Percentiles rank a stretch among this genome's conserved stretches.
phyloP scores from a whole-genome alignment of 2,888 invertebrate species.

The Epinotia brunnichana region DNA sequence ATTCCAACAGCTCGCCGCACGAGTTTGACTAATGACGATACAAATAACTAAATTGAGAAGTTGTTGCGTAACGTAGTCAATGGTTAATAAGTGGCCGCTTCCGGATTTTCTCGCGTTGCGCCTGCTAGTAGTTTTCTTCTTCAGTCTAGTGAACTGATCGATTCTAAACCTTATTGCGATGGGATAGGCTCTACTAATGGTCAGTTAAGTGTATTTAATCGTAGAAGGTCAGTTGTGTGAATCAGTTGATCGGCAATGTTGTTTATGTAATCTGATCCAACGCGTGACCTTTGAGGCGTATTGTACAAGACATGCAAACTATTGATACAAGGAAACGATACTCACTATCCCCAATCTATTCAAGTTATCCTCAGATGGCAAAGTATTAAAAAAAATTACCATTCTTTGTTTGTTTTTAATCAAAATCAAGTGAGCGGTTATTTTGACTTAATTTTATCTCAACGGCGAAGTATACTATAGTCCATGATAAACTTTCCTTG shows the following conservation, averaged over 20 bases:
- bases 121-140: slow-evolving; percentile 23
- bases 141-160: neutral
- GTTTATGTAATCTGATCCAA: slow-evolving; percentile 21
- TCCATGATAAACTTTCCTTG: no score
- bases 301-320: slow-evolving; percentile 1
- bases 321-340: neutral
- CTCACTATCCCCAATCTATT: neutral
- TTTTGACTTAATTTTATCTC: no score
- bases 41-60: slow-evolving; percentile 42
- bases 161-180: neutral
- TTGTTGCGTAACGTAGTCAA: slow-evolving; percentile 37
- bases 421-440: no score
- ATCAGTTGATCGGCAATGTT: slow-evolving; percentile 5
- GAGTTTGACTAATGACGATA: slow-evolving; percentile 37
- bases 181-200: neutral
- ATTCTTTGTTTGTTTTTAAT: no score
- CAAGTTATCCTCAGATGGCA: neutral
- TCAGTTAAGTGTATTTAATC: neutral
- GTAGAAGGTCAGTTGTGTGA: slow-evolving; percentile 25
- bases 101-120: slow-evolving; percentile 41
- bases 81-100: slow-evolving; percentile 38
- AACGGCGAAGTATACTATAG: no score
- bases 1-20: slow-evolving; percentile 3
- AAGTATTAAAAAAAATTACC: neutral
- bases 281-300: slow-evolving; percentile 1